phyloP scores from a whole-genome alignment of 2,797 vertebrate species.

The Arremon aurantiirostris region DNA sequence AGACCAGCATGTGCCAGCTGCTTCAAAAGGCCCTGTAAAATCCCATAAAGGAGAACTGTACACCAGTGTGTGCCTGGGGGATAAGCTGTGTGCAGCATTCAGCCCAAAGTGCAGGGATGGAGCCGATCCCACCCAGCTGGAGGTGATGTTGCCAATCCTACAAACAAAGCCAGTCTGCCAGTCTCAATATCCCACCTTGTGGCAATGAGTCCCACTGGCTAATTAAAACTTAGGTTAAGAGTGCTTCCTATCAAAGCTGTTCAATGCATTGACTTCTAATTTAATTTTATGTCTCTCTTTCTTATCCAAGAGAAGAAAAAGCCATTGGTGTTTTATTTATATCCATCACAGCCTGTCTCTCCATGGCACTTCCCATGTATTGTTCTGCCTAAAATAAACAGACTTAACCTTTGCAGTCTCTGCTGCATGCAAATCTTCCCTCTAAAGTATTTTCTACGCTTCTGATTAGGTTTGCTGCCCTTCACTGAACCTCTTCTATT shows the following conservation, averaged over 20 bases:
- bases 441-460: conserved; percentile 3
- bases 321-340: conserved; percentile 23
- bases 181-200: conserved; percentile 12
- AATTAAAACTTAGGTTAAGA: conserved; percentile 55
- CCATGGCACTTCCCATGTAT: not conserved
- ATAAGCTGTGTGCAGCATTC: not conserved
- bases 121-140: not conserved
- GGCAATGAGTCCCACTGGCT: not conserved
- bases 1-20: conserved; percentile 9
- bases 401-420: conserved; percentile 45
- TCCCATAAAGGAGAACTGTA: not conserved
- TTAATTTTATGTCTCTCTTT: conserved; percentile 20
- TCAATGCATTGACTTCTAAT: conserved; percentile 27
- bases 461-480: conserved; percentile 56
- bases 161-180: not conserved
- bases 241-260: conserved; percentile 25
- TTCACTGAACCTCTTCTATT: conserved; percentile 37
- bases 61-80: not conserved
- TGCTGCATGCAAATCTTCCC: conserved; percentile 29
- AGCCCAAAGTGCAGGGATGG: not conserved
- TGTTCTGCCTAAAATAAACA: conserved; percentile 52
- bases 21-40: conserved; percentile 21
- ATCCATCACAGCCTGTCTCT: not conserved
- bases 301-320: not conserved
- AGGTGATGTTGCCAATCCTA: conserved; percentile 6